Conservation (phyloP, 2,888 invertebrate species). For the Apodemia hepburni region DNA sequence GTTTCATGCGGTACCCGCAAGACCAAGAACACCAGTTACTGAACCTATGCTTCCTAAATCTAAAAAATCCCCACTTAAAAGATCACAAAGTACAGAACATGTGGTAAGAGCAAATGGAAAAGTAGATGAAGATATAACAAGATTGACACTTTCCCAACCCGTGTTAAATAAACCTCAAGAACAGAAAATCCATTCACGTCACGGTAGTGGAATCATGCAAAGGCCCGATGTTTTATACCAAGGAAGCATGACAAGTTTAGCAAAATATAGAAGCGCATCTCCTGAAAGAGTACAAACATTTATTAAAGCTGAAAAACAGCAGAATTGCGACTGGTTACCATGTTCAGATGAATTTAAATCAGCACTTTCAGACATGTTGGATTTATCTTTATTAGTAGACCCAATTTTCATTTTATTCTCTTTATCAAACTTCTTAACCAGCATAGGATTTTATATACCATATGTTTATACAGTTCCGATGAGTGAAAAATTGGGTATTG, state of each 20-base stretch:
- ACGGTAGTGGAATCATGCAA: constrained; percentile 89
- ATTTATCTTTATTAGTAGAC: constrained; percentile 90
- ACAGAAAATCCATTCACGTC: constrained; percentile 58
- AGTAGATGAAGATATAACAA: constrained; percentile 62
- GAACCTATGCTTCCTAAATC: constrained; percentile 65
- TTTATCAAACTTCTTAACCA: constrained; percentile 96
- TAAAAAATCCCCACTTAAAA: constrained; percentile 65
- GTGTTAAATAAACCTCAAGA: constrained; percentile 76
- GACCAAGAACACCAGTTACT: constrained; percentile 49
- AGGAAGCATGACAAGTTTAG: constrained; percentile 83
- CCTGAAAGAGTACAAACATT: constrained; percentile 58
- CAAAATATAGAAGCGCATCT: constrained; percentile 69
- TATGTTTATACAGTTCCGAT: constrained; percentile 92
- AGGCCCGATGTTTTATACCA: constrained; percentile 94
- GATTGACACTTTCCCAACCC: constrained; percentile 87
- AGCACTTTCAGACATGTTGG: constrained; percentile 90
- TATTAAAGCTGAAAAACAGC: constrained; percentile 59
- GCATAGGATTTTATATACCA: constrained; percentile 96
- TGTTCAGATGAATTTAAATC: constrained; percentile 86
- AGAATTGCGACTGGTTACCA: constrained; percentile 80
- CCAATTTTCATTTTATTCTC: constrained; percentile 94
- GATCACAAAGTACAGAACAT: constrained; percentile 81
- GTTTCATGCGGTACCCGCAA: constrained; percentile 88
- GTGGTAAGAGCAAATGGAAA: constrained; percentile 64
- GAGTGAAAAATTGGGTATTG: constrained; percentile 82